Evolutionary conservation across 2,113 vertebrate genomes (phyloP).

Genomic region (Jacana jacana): DNA sequence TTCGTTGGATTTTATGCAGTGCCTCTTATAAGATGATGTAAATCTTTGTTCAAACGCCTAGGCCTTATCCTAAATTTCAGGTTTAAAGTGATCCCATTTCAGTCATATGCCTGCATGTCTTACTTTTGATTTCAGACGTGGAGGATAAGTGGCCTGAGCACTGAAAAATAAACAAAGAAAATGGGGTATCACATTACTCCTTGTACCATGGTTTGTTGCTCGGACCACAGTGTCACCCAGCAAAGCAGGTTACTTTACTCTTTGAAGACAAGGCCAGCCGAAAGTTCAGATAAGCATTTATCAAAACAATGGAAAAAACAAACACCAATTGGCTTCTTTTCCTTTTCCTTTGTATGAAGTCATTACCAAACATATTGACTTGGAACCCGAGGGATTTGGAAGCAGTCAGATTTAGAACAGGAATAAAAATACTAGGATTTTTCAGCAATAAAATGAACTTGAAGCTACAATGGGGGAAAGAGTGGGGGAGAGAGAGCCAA

Average conservation of each 20-base stretch:
- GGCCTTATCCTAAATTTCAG: background rate
- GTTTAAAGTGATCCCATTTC: background rate
- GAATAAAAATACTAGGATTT: constrained; percentile 75
- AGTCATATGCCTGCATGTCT: background rate
- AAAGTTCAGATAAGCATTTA: constrained; percentile 74
- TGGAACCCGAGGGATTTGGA: constrained; percentile 71
- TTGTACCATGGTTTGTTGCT: background rate
- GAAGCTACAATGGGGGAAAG: background rate
- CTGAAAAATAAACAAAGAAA: background rate
- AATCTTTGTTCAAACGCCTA: background rate
- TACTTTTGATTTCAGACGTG: background rate
- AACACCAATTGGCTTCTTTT: constrained; percentile 67
- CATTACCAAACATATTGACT: constrained; percentile 81
- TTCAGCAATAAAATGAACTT: constrained; percentile 74
- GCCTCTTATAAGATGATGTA: background rate
- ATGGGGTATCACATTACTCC: background rate
- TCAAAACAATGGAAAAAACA: constrained; percentile 72
- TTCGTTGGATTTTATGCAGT: background rate
- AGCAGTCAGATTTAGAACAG: constrained; percentile 72
- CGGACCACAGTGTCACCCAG: background rate
- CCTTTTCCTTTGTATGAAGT: constrained; percentile 74
- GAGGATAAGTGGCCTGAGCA: background rate
- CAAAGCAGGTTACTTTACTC: constrained; percentile 1
- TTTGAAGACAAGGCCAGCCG: constrained; percentile 49
- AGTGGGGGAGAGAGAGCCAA: background rate